Evolutionary conservation across 2,888 invertebrate genomes (phyloP), one percentile per base, ranked within the genome.

Genomic region (Ormyrus pomaceus): DNA sequence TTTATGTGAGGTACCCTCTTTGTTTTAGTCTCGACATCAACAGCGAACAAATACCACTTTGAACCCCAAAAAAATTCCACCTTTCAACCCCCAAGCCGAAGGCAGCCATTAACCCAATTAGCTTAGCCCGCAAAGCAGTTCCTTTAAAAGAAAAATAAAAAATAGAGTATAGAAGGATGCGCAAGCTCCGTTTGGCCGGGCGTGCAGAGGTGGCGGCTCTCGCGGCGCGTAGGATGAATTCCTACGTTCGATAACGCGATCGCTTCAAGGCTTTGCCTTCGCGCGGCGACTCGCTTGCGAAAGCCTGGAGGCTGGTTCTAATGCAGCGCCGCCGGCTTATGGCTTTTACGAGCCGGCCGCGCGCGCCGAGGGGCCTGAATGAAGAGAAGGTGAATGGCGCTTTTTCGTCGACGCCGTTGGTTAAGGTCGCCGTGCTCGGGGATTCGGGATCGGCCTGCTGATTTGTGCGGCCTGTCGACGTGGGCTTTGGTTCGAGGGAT

Each of bases 141-240:
- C 3, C 34, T 34, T 19, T 0, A 1, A 53, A 53, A 53, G 0
- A 53, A 53, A 53, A 3, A 53, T 53, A 5, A 53, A 53, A 10
- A 53, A 10, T 0, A 8, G 11, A 53, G 1, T 2, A 9, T 34
- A 59, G 59, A 19, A 51, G 71, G 19, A 61, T 61, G 19, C 48
- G 50, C 61, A 71, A 59, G 59, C 11, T 34, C 34, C 55, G 55
- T n/a, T 53, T 3, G 56, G 2, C 6, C 56, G n/a, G 13, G n/a
- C n/a, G 66, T 55, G 58, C 56, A 58, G 56, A 70, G 77, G 83
- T 82, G 82, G 82, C 73, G 45, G 48, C 50, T 50, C 80, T 50
- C 80, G 77, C 61, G 72, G 72, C 64, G 82, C 82, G 83, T 83
- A 82, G 83, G 84, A 80, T 75, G 83, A 81, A 83, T 80, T 79